Evolutionary conservation across 2,888 invertebrate species (phyloP).

Genomic region (Dendrolimus houi): DNA sequence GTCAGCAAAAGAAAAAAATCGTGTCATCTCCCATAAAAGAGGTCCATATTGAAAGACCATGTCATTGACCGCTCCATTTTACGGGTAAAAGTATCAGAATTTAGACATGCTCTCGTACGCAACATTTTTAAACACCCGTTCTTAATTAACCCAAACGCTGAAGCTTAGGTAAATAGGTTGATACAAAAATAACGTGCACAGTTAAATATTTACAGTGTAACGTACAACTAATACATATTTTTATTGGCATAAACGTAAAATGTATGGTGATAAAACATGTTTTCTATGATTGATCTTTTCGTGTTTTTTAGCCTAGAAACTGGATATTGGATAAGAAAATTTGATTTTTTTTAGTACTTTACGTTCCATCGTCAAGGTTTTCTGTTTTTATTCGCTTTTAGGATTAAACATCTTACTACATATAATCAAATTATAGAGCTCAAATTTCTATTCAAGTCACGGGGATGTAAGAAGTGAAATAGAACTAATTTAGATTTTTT

Average conservation of each 20-base stretch:
- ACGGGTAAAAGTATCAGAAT: constrained; percentile 21
- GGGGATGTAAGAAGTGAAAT: too few relatives aligned
- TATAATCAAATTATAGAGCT: too few relatives aligned
- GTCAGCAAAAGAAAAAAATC: too few relatives aligned
- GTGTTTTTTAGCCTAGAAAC: background rate
- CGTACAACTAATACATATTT: background rate
- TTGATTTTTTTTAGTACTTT: too few relatives aligned
- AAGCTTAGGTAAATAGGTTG: constrained; percentile 37
- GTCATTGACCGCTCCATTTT: constrained; percentile 44
- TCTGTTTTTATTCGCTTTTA: too few relatives aligned
- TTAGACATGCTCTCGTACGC: constrained; percentile 22
- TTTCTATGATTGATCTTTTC: constrained; percentile 2
- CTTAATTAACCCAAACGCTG: constrained; percentile 30
- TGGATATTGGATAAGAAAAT: too few relatives aligned
- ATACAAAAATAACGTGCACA: constrained; percentile 25
- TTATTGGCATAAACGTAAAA: background rate
- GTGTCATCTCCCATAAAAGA: too few relatives aligned
- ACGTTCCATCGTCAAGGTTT: too few relatives aligned
- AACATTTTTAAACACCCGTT: constrained; percentile 35
- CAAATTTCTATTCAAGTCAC: too few relatives aligned
- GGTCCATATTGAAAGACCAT: constrained; percentile 2
- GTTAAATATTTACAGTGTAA: constrained; percentile 8
- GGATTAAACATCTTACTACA: too few relatives aligned
- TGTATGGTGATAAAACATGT: background rate
- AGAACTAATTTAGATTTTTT: too few relatives aligned